Base-by-base conservation (phyloP, 2,888 invertebrate species). In the Aelia acuminata region DNA sequence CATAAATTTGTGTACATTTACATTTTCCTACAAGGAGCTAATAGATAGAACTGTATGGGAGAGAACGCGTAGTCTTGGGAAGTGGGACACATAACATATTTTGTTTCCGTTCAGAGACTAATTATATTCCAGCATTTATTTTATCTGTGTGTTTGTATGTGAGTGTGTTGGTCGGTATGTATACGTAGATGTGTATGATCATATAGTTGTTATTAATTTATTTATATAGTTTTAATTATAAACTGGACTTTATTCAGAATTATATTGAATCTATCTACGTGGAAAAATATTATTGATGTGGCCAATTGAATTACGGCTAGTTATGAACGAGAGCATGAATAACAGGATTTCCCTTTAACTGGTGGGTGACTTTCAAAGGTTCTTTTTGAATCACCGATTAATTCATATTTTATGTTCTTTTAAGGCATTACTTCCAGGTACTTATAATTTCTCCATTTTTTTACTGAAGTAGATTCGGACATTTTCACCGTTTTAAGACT, bases 1-100 rank as follows among this genome's bases (percentile, higher is more conserved):
- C 80, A 18, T n/a, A 80, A 43, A 80, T 80, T 70, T 70, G 63
- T 70, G 20, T 70, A 70, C 4, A 70, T 70, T 80, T 43, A 22
- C 80, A 80, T 80, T 80, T 80, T 80, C 43, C 80, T 80, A 43
- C 43, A 80, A 80, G 80, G 80, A 47, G 80, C n/a, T 80, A 80
- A 80, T 80, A 22, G 80, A n/a, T 22, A 7, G 80, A 80, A 80
- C 80, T 43, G 80, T 43, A 80, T 70, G 63, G 18, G 63, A 80
- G 80, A 80, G 43, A n/a, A 80, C 15, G 43, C 80, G 10, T 43
- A 15, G 80, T 80, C 80, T 47, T 70, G 80, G 80, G 80, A 80
- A 80, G 80, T 80, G n/a, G 80, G 43, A n/a, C 80, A n/a, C 35
- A 70, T 70, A 70, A 70, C 63, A 70, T 70, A 70, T 70, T 35